Base-by-base conservation (phyloP, 2,113 vertebrate genomes). In the Podarcis cretensis region DNA sequence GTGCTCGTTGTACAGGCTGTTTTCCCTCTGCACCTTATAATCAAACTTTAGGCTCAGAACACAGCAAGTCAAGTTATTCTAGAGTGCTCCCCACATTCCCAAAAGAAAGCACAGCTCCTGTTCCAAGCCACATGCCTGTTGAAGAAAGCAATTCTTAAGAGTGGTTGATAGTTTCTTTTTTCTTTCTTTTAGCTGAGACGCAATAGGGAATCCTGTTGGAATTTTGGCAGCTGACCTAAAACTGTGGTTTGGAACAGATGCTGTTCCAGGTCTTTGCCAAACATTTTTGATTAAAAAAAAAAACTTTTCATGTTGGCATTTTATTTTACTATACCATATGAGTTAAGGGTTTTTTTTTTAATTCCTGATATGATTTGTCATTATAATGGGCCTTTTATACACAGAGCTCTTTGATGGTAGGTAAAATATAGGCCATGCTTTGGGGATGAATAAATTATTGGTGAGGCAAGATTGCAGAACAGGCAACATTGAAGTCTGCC, bases 241-340 rank as follows among this genome's bases (percentile, higher is more conserved):
- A 80, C 92, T 97, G 96, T 95, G 96, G 97, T 96, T 97, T 97
- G 96, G 97, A 96, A 92, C 27, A 3, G 1, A 18, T 94, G 94
- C 94, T 87, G 86, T 12, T 40, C 85, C 78, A 93, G 63, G 86
- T 90, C 93, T 92, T 90, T 96, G 96, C 96, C 96, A 97, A 95
- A 93, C 89, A 89, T 89, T 87, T 95, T 90, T 91, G 85, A 85
- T 87, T 77, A 69, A 79, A 30, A 32, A 1, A 32, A 1, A 90
- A 8, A 69, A 88, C 89, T 95, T 95, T 95, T 85, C 82, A 92
- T 93, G 89, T 94, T 97, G 96, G 92, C 92, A 94, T 95, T 95
- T 94, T 93, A 89, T 94, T 94, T 94, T 94, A 84, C 78, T 83
- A 74, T 83, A 92, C 66, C 89, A 63, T 68, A 27, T 87, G 94